A percentile compares a stretch with the other conserved stretches of the same genome.
Evolutionary conservation across 1,140 invertebrate species (phyloP).

Genomic region (Papilio glaucus): DNA sequence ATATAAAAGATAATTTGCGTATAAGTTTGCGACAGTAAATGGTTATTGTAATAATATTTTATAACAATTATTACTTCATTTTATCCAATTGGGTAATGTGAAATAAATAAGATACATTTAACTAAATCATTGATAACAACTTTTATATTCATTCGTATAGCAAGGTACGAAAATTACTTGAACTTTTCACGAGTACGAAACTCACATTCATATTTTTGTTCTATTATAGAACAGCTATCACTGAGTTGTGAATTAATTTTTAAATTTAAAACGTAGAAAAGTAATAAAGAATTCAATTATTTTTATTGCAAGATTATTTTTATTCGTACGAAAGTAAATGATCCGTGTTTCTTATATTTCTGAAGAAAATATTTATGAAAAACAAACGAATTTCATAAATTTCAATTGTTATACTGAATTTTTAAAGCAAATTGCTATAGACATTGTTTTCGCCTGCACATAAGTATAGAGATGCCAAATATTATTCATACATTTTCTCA

Average conservation of each 20-base stretch:
- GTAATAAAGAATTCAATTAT: constrained; percentile 5
- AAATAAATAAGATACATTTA: neutral
- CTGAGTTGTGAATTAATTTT: constrained; percentile 12
- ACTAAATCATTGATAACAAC: neutral
- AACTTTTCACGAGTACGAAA: neutral
- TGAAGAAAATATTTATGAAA: constrained; percentile 11
- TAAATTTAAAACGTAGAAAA: constrained; percentile 9
- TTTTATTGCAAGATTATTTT: constrained; percentile 29
- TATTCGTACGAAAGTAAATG: constrained; percentile 23
- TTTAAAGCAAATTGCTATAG: neutral
- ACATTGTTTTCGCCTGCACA: constrained; percentile 24
- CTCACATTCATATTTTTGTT: neutral
- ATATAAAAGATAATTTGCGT: neutral
- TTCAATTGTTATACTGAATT: constrained; percentile 17
- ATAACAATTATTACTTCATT: neutral
- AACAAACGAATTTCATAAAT: constrained; percentile 1
- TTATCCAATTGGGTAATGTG: neutral
- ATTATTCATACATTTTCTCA: neutral
- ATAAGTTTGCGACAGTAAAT: neutral
- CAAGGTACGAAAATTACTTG: constrained; percentile 1
- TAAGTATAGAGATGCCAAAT: neutral
- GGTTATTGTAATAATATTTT: neutral
- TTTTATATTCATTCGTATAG: neutral
- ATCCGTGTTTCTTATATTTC: constrained; percentile 18
- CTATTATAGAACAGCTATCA: neutral